Base-by-base conservation (phyloP, 2,113 vertebrate genomes). In the Labrus mixtus region DNA sequence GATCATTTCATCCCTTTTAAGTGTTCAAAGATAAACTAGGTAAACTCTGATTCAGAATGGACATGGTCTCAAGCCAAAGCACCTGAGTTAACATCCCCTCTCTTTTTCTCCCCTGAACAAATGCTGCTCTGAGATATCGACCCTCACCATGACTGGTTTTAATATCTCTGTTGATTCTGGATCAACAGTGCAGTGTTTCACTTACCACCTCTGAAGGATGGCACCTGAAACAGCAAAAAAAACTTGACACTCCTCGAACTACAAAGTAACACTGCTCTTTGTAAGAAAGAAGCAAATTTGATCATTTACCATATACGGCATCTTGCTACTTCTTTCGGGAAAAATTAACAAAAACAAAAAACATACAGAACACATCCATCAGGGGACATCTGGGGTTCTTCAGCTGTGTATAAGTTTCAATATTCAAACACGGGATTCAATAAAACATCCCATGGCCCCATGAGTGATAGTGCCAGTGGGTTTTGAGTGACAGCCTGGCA, bases 31-130 rank as follows among this genome's bases (percentile, higher is more conserved):
- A 20, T 9, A 51, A 6, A 45, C 11, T 2, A 48, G 17, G 4
- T 6, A n/a, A 70, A 76, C 64, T 43, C 53, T 17, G 71, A 37
- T 29, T 54, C n/a, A 75, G 17, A 51, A 51, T 62, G 64, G 68
- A 53, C 10, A 58, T 55, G 71, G 66, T 61, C 3, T 41, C 10
- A 22, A 61, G 62, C 74, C 71, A 86, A 79, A 77, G 77, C 89
- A 92, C 90, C 86, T 91, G 84, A 86, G 83, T 88, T 84, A 82
- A 88, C 78, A 86, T 23, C 23, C 19, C 57, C 50, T 17, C 6
- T 48, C 29, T 61, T 76, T 53, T 62, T 39, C 63, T 36, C 37
- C 37, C 68, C 72, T 22, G 57, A 62, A 89, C 61, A 79, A 84
- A 64, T 55, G 63, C 57, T 62, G 57, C 70, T 53, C 39, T 37